A percentile compares a stretch with the other conserved stretches of the same genome.
phyloP scores from a whole-genome alignment of 2,797 vertebrate species.

The Epinephelus coioides region DNA sequence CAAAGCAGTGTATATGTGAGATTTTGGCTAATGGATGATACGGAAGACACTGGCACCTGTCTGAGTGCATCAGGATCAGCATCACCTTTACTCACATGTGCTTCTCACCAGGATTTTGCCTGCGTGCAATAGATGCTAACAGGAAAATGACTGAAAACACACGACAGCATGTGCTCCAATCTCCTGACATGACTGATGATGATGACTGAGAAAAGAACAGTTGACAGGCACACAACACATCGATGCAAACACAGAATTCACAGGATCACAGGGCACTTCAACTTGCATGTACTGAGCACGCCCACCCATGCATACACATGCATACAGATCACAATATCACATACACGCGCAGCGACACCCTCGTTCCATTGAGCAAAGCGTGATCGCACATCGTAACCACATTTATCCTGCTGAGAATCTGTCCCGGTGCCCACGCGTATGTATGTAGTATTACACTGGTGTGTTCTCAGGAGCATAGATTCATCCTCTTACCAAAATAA shows the following conservation, averaged over 20 bases:
- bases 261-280: background rate
- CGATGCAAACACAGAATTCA: constrained; percentile 14
- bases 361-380: constrained; percentile 15
- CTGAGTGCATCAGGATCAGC: constrained; percentile 52
- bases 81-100: constrained; percentile 27
- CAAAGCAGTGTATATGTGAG: constrained; percentile 22
- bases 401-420: constrained; percentile 21
- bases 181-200: background rate
- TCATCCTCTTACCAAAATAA: constrained; percentile 5
- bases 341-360: background rate
- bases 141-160: constrained; percentile 10
- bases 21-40: constrained; percentile 55
- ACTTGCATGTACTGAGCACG: background rate
- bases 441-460: background rate
- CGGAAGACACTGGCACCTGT: constrained; percentile 36
- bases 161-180: no score
- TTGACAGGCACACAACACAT: background rate
- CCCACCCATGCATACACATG: constrained; percentile 1
- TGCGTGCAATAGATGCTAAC: constrained; percentile 8
- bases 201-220: background rate
- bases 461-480: background rate
- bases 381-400: constrained; percentile 19
- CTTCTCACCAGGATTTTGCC: constrained; percentile 17
- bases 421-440: background rate
- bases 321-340: constrained; percentile 1